Conservation (phyloP, 2,888 invertebrate species). For the Pandemis cinnamomeana region DNA sequence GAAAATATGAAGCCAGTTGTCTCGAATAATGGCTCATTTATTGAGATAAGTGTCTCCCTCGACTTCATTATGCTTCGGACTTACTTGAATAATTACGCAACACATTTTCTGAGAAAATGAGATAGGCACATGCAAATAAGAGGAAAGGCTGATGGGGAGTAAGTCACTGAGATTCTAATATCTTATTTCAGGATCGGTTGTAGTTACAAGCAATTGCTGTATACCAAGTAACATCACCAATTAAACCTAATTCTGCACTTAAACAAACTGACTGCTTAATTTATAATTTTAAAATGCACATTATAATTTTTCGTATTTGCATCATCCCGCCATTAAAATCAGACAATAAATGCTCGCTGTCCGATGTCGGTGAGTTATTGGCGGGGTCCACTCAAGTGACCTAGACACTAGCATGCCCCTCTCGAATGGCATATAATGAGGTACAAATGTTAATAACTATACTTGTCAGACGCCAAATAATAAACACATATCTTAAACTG, state of each 20-base stretch:
- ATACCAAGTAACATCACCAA: neutral
- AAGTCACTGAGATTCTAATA: neutral
- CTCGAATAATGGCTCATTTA: conserved; percentile 76
- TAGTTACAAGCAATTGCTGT: neutral
- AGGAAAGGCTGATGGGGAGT: neutral
- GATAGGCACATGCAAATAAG: conserved; percentile 11
- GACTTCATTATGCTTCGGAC: conserved; percentile 52
- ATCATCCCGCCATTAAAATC: conserved; percentile 26
- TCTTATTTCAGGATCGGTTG: neutral
- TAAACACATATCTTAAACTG: conserved; percentile 18
- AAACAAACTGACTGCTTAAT: neutral
- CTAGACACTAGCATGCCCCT: conserved; percentile 27
- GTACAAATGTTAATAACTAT: conserved; percentile 37
- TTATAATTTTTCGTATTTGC: conserved; percentile 8
- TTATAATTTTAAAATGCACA: neutral
- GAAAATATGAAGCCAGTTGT: conserved; percentile 62
- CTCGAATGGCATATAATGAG: conserved; percentile 35
- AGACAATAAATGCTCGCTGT: conserved; percentile 28
- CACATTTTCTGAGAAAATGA: conserved; percentile 33
- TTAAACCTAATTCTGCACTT: neutral
- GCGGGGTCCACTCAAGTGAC: conserved; percentile 24
- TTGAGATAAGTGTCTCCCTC: conserved; percentile 77
- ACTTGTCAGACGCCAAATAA: conserved; percentile 27
- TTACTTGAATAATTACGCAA: conserved; percentile 38
- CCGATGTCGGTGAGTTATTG: conserved; percentile 31